phyloP scores from a whole-genome alignment of 2,113 vertebrate species.

The Boulengerochromis microlepis region DNA sequence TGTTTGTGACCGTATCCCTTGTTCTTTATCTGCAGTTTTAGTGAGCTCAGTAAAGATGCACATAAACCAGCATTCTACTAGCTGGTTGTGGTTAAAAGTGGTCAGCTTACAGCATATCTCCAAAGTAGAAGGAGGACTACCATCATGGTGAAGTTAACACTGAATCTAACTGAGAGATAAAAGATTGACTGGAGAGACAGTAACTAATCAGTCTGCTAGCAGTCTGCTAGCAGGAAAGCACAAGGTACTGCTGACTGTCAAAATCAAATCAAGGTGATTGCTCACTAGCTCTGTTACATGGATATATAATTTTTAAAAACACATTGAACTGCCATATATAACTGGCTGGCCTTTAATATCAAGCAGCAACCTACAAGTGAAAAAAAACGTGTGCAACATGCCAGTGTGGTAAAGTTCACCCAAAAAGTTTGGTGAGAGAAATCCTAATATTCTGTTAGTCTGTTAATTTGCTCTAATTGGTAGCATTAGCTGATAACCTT shows the following conservation, averaged over 20 bases:
- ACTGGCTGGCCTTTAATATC: background rate
- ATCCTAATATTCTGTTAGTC: background rate
- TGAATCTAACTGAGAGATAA: background rate
- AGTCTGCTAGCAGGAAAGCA: background rate
- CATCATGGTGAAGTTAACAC: background rate
- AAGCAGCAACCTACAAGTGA: background rate
- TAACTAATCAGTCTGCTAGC: background rate
- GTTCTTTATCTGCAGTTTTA: background rate
- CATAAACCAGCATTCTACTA: background rate
- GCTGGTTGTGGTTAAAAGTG: background rate
- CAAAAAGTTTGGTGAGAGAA: background rate
- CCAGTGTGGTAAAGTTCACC: background rate
- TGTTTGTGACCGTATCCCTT: background rate
- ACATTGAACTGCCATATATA: background rate
- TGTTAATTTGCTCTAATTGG: background rate
- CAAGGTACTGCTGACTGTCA: background rate
- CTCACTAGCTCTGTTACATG: background rate
- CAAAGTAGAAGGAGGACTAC: background rate
- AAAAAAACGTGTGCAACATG: background rate
- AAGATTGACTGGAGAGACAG: background rate
- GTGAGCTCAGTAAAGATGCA: background rate
- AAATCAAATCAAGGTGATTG: background rate
- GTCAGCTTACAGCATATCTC: background rate
- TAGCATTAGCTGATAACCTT: background rate
- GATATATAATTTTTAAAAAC: background rate